Conservation (phyloP, 2,888 invertebrate genomes). For the Andrena bicolor region DNA sequence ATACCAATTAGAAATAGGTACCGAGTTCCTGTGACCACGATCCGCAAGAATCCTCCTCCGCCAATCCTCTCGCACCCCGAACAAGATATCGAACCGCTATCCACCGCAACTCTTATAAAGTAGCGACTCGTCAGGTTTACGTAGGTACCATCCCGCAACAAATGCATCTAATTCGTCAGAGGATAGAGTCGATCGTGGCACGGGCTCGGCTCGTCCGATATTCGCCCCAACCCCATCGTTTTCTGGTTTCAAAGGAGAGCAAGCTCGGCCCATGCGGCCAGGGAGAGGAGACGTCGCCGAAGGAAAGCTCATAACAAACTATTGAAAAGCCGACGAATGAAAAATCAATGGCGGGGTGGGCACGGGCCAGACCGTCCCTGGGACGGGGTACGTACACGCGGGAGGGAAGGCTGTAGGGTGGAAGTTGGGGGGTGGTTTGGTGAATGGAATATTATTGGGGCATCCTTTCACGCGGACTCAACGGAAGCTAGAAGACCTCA, state of each 20-base stretch:
- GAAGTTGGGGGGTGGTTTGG: conserved; percentile 76
- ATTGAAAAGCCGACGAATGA: conserved; percentile 84
- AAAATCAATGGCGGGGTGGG: conserved; percentile 83
- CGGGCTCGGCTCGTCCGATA: conserved; percentile 48
- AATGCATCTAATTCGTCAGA: conserved; percentile 54
- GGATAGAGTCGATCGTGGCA: conserved; percentile 17
- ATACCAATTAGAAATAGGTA: neutral
- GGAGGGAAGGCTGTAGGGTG: conserved; percentile 59
- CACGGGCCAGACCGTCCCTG: conserved; percentile 75
- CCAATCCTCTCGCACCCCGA: neutral
- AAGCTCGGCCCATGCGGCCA: conserved; percentile 43
- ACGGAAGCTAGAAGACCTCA: conserved; percentile 85
- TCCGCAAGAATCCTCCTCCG: neutral
- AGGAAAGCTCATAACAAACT: conserved; percentile 85
- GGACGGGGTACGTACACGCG: conserved; percentile 62
- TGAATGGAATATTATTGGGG: conserved; percentile 85
- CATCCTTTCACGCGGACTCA: conserved; percentile 85
- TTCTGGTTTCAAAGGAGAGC: conserved; percentile 59
- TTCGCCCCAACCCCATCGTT: conserved; percentile 43
- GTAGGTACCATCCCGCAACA: conserved; percentile 25
- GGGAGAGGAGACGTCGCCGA: conserved; percentile 78
- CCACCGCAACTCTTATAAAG: neutral
- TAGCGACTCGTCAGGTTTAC: neutral
- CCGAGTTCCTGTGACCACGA: neutral
- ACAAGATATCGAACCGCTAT: conserved; percentile 1